Conservation (phyloP, 2,113 vertebrate species). For the Balaenoptera acutorostrata region DNA sequence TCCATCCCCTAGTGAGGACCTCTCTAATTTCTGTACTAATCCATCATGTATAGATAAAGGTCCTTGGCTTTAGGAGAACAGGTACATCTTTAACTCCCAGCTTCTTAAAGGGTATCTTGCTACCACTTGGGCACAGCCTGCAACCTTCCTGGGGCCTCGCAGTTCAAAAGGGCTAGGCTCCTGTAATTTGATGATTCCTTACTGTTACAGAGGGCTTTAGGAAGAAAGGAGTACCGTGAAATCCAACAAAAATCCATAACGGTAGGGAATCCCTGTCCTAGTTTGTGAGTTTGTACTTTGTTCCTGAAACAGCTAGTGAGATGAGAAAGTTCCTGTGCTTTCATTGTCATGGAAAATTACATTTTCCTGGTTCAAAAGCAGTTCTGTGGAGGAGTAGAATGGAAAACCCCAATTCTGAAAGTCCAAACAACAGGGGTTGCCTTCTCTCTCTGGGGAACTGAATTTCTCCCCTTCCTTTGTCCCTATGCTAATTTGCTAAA, state of each 20-base stretch:
- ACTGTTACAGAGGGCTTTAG: neutral
- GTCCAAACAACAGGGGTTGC: neutral
- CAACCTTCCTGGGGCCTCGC: neutral
- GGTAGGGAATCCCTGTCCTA: neutral
- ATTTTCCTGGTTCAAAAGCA: neutral
- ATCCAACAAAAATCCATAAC: neutral
- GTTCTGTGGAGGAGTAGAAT: neutral
- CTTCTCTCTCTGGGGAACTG: neutral
- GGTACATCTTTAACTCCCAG: neutral
- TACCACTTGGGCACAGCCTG: neutral
- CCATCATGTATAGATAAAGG: neutral
- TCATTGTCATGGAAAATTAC: neutral
- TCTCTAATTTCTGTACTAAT: neutral
- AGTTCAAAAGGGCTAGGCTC: neutral
- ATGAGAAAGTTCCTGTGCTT: neutral
- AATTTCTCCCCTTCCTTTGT: conserved; percentile 19
- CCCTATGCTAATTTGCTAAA: conserved; percentile 13
- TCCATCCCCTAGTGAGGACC: neutral
- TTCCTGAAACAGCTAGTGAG: neutral
- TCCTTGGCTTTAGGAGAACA: neutral
- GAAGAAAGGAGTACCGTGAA: neutral
- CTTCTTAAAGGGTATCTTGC: neutral
- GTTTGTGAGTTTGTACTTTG: neutral
- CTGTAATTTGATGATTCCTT: neutral
- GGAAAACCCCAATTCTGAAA: neutral